Conservation (phyloP, 2,113 vertebrate genomes). For the Mola mola region DNA sequence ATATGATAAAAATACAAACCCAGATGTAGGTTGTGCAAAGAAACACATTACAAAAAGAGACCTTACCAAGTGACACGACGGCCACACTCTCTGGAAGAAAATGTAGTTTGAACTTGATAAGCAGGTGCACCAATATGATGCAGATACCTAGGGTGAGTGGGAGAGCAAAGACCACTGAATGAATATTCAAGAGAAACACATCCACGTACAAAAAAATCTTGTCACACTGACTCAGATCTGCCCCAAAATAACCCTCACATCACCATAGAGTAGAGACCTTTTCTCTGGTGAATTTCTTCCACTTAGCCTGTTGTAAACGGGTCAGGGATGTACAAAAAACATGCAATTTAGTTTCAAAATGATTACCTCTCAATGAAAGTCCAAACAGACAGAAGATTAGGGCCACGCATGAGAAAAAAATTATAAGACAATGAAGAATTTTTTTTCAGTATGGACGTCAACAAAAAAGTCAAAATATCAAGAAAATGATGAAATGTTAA, state of each 20-base stretch:
- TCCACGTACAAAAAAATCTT: constrained; percentile 15
- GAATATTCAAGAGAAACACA: constrained; percentile 42
- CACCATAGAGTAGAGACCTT: constrained; percentile 3
- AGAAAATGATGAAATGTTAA: too few species aligned
- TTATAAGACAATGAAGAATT: too few species aligned
- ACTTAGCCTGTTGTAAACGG: neutral
- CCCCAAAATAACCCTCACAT: constrained; percentile 21
- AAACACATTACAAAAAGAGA: neutral
- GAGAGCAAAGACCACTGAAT: constrained; percentile 33
- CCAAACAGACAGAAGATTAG: too few species aligned
- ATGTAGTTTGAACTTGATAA: constrained; percentile 95
- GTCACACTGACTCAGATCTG: constrained; percentile 29
- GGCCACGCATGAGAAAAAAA: too few species aligned
- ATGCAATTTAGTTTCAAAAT: too few species aligned
- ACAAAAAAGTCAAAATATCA: too few species aligned
- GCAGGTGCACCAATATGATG: constrained; percentile 98
- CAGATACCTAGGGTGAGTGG: constrained; percentile 88
- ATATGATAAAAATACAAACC: neutral
- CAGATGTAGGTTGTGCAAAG: neutral
- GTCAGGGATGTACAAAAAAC: too few species aligned
- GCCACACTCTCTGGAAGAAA: constrained; percentile 98
- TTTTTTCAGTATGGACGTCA: too few species aligned
- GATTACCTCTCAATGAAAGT: too few species aligned
- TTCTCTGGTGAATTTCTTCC: constrained; percentile 4
- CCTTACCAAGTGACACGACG: constrained; percentile 97